A percentile compares a stretch with the other conserved stretches of the same genome.
Evolutionary conservation across 2,113 vertebrate genomes (phyloP).

Genomic region (Calyptomena viridis): DNA sequence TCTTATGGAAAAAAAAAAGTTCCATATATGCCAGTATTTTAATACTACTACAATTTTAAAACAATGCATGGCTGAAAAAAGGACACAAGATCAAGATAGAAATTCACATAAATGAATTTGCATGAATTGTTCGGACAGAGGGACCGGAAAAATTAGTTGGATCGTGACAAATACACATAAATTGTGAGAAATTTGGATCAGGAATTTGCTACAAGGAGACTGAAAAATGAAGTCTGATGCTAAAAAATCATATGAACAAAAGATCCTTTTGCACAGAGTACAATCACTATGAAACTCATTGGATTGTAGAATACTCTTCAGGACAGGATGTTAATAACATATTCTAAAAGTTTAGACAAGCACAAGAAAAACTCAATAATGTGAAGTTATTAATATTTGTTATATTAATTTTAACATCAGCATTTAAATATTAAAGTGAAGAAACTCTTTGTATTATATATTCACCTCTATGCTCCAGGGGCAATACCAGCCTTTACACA

Average conservation of each 20-base stretch:
- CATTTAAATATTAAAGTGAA: not conserved
- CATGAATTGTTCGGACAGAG: not conserved
- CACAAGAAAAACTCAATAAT: not conserved
- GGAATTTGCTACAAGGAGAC: not conserved
- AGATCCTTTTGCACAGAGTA: not conserved
- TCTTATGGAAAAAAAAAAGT: not conserved
- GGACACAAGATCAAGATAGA: not conserved
- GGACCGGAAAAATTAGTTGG: not conserved
- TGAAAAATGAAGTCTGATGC: not conserved
- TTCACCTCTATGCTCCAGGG: not conserved
- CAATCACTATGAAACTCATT: not conserved
- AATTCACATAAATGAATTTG: not conserved
- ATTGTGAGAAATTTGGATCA: not conserved
- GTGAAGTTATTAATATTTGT: not conserved
- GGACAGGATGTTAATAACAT: not conserved
- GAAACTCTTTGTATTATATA: not conserved
- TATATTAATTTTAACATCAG: not conserved
- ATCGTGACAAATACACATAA: not conserved
- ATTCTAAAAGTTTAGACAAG: not conserved
- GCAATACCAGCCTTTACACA: not conserved
- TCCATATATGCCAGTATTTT: not conserved
- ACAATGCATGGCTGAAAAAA: not conserved
- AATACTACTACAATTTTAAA: not conserved
- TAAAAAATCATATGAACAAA: not conserved
- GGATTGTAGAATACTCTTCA: not conserved